Percentiles rank a stretch among this genome's conserved stretches.
phyloP scores from a whole-genome alignment of 2,888 invertebrate genomes.

The Zootermopsis nevadensis region DNA sequence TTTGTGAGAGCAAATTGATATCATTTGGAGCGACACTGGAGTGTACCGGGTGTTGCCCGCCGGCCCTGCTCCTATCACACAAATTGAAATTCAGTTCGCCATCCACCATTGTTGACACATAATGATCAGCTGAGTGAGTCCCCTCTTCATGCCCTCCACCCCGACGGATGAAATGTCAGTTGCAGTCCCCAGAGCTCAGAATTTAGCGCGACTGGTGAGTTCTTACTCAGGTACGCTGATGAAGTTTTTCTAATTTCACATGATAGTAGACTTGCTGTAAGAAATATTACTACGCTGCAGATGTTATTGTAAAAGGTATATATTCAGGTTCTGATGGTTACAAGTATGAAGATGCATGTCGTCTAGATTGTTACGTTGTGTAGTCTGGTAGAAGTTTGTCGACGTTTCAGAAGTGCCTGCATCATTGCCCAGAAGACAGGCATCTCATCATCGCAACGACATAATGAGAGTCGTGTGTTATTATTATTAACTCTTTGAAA shows the following conservation, averaged over 20 bases:
- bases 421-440: too few species aligned
- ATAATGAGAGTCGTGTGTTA: too few species aligned
- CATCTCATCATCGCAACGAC: too few species aligned
- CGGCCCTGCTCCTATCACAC: not conserved
- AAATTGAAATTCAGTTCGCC: conserved; percentile 26
- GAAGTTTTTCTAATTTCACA: not conserved
- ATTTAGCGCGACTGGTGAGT: not conserved
- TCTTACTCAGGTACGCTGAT: not conserved
- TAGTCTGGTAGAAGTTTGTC: too few species aligned
- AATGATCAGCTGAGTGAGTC: conserved; percentile 18
- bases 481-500: too few species aligned
- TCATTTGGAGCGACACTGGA: not conserved
- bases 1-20: not conserved
- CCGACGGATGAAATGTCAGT: not conserved
- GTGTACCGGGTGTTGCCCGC: not conserved
- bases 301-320: too few species aligned
- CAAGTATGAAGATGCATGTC: too few species aligned
- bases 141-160: not conserved
- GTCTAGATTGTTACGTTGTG: too few species aligned
- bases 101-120: conserved; percentile 29
- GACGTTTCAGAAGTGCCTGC: too few species aligned
- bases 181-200: not conserved
- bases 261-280: too few species aligned
- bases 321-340: too few species aligned
- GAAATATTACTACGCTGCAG: too few species aligned